Conservation (phyloP, 2,888 invertebrate genomes). For the Conistra vaccinii region DNA sequence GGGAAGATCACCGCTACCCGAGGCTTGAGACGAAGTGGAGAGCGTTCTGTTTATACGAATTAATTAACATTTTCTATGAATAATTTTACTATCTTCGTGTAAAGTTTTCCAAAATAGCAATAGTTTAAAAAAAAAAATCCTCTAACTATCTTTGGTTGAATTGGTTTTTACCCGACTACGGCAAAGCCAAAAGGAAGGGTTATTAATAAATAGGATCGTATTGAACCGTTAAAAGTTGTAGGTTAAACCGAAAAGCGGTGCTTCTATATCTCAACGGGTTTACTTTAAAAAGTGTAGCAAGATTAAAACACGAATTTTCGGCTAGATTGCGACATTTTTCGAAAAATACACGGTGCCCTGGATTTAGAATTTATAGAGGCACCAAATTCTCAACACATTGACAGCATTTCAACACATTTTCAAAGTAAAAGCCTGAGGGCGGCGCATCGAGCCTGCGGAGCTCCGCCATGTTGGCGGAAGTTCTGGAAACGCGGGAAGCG, state of each 20-base stretch:
- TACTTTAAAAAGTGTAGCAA: conserved; percentile 16
- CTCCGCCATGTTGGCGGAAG: conserved; percentile 72
- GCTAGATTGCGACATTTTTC: conserved; percentile 26
- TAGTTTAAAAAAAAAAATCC: not conserved
- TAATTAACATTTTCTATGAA: conserved; percentile 46
- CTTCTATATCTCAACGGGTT: not conserved
- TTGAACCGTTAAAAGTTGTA: not conserved
- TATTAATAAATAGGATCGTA: not conserved
- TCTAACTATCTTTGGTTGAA: not conserved
- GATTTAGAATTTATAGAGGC: conserved; percentile 46
- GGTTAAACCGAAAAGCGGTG: conserved; percentile 12
- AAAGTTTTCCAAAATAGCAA: conserved; percentile 8
- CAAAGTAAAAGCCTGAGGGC: conserved; percentile 37
- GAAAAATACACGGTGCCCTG: conserved; percentile 11
- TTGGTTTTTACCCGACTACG: not conserved
- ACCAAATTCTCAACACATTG: conserved; percentile 49
- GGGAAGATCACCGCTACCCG: conserved; percentile 32
- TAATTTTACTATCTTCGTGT: not conserved
- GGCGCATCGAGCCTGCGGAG: conserved; percentile 53
- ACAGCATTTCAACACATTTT: conserved; percentile 53
- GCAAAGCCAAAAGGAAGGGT: too few relatives aligned
- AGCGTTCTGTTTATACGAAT: conserved; percentile 14
- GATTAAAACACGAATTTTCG: conserved; percentile 46
- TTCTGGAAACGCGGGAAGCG: conserved; percentile 74
- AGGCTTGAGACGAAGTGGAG: not conserved